phyloP scores from a whole-genome alignment of 2,888 invertebrate species.

The Aplocera efformata region DNA sequence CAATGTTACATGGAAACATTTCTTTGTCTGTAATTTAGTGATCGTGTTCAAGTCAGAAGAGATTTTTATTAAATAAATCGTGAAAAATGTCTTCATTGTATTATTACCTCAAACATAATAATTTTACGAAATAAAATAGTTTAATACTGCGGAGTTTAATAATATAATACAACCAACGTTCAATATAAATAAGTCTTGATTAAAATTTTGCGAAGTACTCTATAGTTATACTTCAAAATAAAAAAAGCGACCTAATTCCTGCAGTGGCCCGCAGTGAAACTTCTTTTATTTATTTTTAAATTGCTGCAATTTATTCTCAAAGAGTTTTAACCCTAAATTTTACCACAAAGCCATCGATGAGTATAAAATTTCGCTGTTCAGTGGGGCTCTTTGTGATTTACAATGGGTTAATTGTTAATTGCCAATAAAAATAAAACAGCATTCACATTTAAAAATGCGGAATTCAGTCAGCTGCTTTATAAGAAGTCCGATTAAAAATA shows the following conservation, averaged over 20 bases:
- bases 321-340: slow-evolving; percentile 63
- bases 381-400: slow-evolving; percentile 58
- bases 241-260: slow-evolving; percentile 36
- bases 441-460: slow-evolving; percentile 37
- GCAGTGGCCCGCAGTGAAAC: slow-evolving; percentile 40
- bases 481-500: too few species aligned
- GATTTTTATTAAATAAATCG: slow-evolving; percentile 77
- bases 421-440: slow-evolving; percentile 74
- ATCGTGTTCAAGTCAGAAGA: slow-evolving; percentile 81
- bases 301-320: slow-evolving; percentile 41
- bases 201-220: neutral
- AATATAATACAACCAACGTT: neutral
- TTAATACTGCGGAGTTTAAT: too few species aligned
- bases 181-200: neutral
- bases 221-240: neutral
- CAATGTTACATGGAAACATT: slow-evolving; percentile 66
- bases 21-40: slow-evolving; percentile 79
- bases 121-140: slow-evolving; percentile 2
- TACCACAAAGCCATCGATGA: slow-evolving; percentile 63
- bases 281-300: slow-evolving; percentile 43
- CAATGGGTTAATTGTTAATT: slow-evolving; percentile 78
- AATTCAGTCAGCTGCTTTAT: slow-evolving; percentile 44
- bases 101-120: slow-evolving; percentile 18
- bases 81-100: slow-evolving; percentile 41
- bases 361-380: slow-evolving; percentile 70